Evolutionary conservation across 2,888 invertebrate genomes (phyloP), one percentile per base, ranked within the genome.

Genomic region (Rhopalosiphum nymphaeae): DNA sequence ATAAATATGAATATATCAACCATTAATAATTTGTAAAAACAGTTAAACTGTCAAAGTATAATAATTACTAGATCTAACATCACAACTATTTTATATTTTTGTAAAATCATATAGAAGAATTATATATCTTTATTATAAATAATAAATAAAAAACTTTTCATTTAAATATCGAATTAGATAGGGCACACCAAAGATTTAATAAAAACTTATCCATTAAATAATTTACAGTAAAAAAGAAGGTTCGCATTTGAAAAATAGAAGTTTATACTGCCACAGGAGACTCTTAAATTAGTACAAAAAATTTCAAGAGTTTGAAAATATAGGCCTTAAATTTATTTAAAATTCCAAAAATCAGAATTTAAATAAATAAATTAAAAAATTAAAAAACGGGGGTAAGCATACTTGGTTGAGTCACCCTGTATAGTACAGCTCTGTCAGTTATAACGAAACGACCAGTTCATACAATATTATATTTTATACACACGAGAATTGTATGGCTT

Each of bases 371-470:
- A 61, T 13, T n/a, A 3, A n/a, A 13, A n/a, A 61, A 61, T 9
- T 25, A 13, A 67, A 67, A 67, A 13, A n/a, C 61, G 36, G 78
- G 36, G 78, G 36, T 36, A 36, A 78, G 36, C 67, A 36, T 78
- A 7, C 36, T 78, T 21, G 36, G 36, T 36, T 36, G 78, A 36
- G 21, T 78, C 78, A 78, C 78, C 78, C 78, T 78, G 78, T 78
- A 78, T 78, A 78, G 16, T 78, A 36, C 36, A 78, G 21, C 46
- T 26, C 57, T 90, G 44, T n/a, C 90, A 90, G 90, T 61, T 61
- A 16, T 91, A n/a, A 88, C 88, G 78, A 61, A n/a, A 88, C 88
- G 78, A 61, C 36, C 78, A 78, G 78, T 78, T 78, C 78, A 13
- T n/a, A 36, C 2, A 36, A 29, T 36, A 61, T 61, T n/a, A 61